Base-by-base conservation (phyloP, 2,113 vertebrate genomes). In the Onychorhynchus coronatus region DNA sequence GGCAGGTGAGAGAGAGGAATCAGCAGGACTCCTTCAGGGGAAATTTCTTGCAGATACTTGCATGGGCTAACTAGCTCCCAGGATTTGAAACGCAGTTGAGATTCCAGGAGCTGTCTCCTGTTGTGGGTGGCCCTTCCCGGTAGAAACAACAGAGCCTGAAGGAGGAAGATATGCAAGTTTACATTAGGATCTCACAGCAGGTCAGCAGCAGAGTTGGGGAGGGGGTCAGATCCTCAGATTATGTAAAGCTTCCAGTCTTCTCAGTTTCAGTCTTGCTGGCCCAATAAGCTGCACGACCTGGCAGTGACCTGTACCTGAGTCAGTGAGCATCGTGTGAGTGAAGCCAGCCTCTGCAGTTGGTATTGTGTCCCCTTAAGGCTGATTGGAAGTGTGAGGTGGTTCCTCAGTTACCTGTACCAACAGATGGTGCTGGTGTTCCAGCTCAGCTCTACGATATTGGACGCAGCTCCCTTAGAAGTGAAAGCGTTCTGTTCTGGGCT, bases 391-490 rank as follows among this genome's bases (percentile, higher is more conserved):
- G 4, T 11, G 28, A 80, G 31, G 42, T 63, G 49, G 39, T 49
- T 85, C 58, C 66, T 39, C n/a, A 27, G 73, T 74, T 67, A 75
- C 50, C 41, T 44, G 6, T 19, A 49, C 76, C 76, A 0, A 52
- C 75, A 95, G 93, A 41, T 88, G 83, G 79, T 87, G 95, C 92
- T 95, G 56, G 37, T 72, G 73, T 56, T 89, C 61, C 28, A 30
- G 28, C 70, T 55, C 53, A 30, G 58, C 50, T 41, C 11, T 31
- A 8, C 2, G 0, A 1, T 47, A 55, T 52, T 80, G 63, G 50
- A 37, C 11, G 2, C 46, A 13, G 39, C 56, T 76, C 49, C 4
- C 50, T 66, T 47, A 37, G 59, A 77, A 74, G 33, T 85, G n/a
- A 88, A 61, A 52, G 7, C 42, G 1, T 68, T 77, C 41, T 50